Conservation (phyloP, 1,140 invertebrate species). For the Melipona quadrifasciata region DNA sequence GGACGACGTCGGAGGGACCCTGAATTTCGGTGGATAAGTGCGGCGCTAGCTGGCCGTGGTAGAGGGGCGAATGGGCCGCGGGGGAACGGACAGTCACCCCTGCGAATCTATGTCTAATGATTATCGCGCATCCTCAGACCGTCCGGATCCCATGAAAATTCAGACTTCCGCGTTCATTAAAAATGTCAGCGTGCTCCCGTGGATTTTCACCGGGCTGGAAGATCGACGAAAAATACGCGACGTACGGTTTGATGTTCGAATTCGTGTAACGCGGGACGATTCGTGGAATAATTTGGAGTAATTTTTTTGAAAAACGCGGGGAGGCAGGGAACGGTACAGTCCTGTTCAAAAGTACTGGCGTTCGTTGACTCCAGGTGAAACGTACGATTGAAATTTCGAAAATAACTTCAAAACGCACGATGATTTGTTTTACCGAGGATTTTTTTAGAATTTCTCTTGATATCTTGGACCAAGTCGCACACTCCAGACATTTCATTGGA, state of each 20-base stretch:
- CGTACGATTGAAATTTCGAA: background rate
- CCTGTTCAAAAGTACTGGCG: background rate
- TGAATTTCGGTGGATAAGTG: conserved; percentile 72
- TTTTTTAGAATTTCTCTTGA: background rate
- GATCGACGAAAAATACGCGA: background rate
- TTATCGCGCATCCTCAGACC: conserved; percentile 64
- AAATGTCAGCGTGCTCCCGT: conserved; percentile 52
- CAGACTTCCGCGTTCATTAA: conserved; percentile 61
- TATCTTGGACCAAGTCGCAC: background rate
- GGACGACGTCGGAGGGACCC: conserved; percentile 60
- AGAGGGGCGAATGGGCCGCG: conserved; percentile 49
- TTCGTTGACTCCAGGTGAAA: background rate
- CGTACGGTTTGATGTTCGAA: background rate
- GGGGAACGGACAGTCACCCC: conserved; percentile 70
- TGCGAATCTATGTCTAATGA: conserved; percentile 73
- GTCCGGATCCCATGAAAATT: conserved; percentile 54
- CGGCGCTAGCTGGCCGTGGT: conserved; percentile 37
- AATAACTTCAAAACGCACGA: too few species aligned
- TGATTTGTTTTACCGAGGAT: background rate
- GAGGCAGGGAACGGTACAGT: background rate
- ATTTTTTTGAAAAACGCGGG: too few species aligned
- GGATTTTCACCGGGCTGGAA: background rate
- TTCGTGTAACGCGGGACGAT: conserved; percentile 3
- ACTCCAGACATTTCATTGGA: background rate
- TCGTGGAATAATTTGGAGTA: background rate